These are phyloP conservation scores for Synanthedon andrenaeformis DNA, from an alignment of 2,888 invertebrate species.

Conservation along the genomic window DNA sequence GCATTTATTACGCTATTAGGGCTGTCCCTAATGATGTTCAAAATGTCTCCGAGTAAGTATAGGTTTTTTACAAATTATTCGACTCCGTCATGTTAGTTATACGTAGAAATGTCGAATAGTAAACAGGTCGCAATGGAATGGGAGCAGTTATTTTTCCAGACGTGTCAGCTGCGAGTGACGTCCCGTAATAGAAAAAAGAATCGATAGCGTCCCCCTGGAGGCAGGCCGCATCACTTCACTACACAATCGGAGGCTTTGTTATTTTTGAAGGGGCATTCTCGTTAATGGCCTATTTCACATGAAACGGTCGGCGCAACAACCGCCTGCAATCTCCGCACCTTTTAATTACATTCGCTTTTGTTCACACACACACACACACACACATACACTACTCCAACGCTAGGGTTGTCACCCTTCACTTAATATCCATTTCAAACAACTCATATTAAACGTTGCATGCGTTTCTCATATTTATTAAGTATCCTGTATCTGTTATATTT, in stretches of 20 bases:
- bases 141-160: conserved; percentile 1
- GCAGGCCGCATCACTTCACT: conserved; percentile 10
- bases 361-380: not conserved
- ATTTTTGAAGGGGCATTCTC: conserved; percentile 16
- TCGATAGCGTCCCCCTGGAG: conserved; percentile 10
- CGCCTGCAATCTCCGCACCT: conserved; percentile 8
- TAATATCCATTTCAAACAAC: too few relatives aligned
- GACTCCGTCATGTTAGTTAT: too few relatives aligned
- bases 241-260: conserved; percentile 16
- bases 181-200: conserved; percentile 30
- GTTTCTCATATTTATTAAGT: too few relatives aligned
- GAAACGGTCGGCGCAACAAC: conserved; percentile 18
- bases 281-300: conserved; percentile 25
- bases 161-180: conserved; percentile 33
- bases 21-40: too few relatives aligned
- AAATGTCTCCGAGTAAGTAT: too few relatives aligned
- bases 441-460: too few relatives aligned
- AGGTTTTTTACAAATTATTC: too few relatives aligned
- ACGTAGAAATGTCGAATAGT: too few relatives aligned
- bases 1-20: too few relatives aligned
- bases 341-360: conserved; percentile 23
- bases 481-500: too few relatives aligned
- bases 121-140: too few relatives aligned
- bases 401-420: too few relatives aligned
- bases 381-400: not conserved